Conservation (phyloP, 2,888 invertebrate genomes). For the Xestia sexstrigata region DNA sequence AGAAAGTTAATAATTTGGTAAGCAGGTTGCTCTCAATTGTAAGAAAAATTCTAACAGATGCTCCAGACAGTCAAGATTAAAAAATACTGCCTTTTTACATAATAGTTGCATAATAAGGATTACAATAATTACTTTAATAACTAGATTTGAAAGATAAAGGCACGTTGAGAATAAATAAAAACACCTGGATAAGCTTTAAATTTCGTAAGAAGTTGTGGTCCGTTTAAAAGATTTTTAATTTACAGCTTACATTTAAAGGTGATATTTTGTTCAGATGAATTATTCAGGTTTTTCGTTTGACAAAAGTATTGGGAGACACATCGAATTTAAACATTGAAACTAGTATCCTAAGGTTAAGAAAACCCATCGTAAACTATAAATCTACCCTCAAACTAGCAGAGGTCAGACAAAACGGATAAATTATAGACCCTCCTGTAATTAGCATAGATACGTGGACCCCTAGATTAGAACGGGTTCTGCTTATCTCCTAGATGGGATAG, state of each 20-base stretch:
- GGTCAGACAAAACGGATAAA: constrained; percentile 70
- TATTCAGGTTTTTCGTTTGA: neutral
- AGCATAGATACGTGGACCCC: constrained; percentile 73
- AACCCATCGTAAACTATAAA: constrained; percentile 48
- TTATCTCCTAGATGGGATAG: constrained; percentile 65
- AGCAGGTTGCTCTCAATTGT: accelerated
- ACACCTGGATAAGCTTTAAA: too few relatives aligned
- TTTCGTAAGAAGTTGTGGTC: too few relatives aligned
- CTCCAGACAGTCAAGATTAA: neutral
- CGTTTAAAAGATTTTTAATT: too few relatives aligned
- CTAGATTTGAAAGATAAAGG: too few relatives aligned
- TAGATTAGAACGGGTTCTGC: constrained; percentile 67
- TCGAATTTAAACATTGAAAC: neutral
- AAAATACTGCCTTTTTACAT: too few relatives aligned
- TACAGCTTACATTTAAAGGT: too few relatives aligned
- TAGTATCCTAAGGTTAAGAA: constrained; percentile 47
- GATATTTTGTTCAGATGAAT: too few relatives aligned
- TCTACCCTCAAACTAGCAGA: constrained; percentile 49
- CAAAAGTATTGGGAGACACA: neutral
- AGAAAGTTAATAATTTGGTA: constrained; percentile 1
- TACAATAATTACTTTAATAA: too few relatives aligned
- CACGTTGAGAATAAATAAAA: too few relatives aligned
- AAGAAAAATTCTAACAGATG: neutral
- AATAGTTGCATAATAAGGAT: neutral
- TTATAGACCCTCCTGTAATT: constrained; percentile 72